Evolutionary conservation across 2,888 invertebrate species (phyloP), one percentile per base, ranked within the genome.

Genomic region (Scaptomyza cyrtandrae): DNA sequence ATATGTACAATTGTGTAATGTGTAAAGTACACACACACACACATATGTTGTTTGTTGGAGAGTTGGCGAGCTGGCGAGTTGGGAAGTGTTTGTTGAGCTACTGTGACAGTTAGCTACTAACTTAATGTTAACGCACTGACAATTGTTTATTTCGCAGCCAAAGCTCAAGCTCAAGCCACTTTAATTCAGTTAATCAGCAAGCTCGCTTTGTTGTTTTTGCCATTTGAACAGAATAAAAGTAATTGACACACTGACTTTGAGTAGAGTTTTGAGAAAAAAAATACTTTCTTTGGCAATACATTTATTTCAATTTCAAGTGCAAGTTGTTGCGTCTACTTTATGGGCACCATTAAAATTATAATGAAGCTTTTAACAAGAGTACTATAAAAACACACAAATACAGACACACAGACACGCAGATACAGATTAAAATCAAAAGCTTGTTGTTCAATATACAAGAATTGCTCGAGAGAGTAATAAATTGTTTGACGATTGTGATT

Each of bases 61-160:
- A n/a, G n/a, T n/a, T n/a, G n/a, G n/a, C n/a, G n/a, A n/a, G n/a
- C n/a, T n/a, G n/a, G n/a, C n/a, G 35, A 14, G 45, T 11, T 27
- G 29, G 6, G 7, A 24, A 7, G 41, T 27, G 24, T 37, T 35
- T 37, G 33, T 39, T 24, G 39, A 57, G 37, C 49, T 46, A 46
- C n/a, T 27, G 41, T 4, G 43, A 48, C 56, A 43, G 29, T 7
- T 39, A 29, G 65, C 64, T 62, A 67, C 76, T 73, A 67, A 67
- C 78, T 75, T 73, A 81, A 58, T 63, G 77, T 70, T 82, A 82
- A 82, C 82, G 82, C 78, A 78, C 82, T 82, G 83, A 82, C 83
- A 86, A 82, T 78, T 72, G 83, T 49, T 66, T 54, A 66, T 61
- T 70, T 66, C 31, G 7, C 9, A 9, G 59, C 67, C 63, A 49